phyloP scores from a whole-genome alignment of 2,888 invertebrate species.

The Caenorhabditis drosophilae region DNA sequence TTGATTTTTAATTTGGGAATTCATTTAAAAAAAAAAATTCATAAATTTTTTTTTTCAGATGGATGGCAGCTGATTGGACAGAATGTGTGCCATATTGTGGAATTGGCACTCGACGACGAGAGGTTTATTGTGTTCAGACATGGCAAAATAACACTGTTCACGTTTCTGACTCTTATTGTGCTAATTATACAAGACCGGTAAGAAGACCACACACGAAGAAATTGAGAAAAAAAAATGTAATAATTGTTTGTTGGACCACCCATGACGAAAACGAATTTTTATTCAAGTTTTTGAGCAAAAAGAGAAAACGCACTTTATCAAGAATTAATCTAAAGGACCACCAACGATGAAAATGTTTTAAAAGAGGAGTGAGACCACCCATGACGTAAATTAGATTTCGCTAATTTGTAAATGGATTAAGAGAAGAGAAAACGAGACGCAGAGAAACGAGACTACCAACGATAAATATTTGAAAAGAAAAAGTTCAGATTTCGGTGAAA shows the following conservation, averaged over 20 bases:
- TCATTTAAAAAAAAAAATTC: not conserved
- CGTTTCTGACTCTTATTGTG: conserved; percentile 44
- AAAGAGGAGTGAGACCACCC: no score
- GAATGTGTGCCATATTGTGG: conserved; percentile 90
- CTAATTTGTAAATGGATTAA: no score
- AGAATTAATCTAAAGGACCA: not conserved
- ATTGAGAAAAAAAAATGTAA: no score
- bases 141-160: conserved; percentile 42
- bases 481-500: no score
- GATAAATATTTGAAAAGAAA: no score
- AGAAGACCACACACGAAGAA: no score
- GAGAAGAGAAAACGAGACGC: no score
- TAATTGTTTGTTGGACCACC: no score
- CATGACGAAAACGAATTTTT: not conserved
- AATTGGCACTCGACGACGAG: conserved; percentile 83
- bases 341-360: no score
- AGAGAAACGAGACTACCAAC: no score
- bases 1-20: conserved; percentile 1
- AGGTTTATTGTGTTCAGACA: conserved; percentile 79
- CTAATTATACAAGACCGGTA: conserved; percentile 43
- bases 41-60: conserved; percentile 75
- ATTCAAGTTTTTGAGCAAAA: not conserved
- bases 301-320: not conserved
- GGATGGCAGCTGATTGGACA: conserved; percentile 89
- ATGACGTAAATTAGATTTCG: no score